Evolutionary conservation across 1,140 invertebrate species (phyloP).

Genomic region (Monomorium pharaonis): DNA sequence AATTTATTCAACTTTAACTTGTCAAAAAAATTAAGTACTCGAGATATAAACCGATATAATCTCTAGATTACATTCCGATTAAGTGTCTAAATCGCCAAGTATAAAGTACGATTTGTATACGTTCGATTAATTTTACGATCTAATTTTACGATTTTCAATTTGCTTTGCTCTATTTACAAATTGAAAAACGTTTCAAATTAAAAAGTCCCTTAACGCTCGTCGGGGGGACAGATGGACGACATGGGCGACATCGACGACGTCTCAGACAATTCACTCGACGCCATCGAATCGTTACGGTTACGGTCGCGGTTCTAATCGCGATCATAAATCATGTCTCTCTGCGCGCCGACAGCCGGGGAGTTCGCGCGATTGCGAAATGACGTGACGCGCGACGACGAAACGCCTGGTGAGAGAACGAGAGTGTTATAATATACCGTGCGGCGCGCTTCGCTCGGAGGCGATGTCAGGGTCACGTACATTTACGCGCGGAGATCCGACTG

Average conservation of each 20-base stretch:
- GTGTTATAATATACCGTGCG: constrained; percentile 21
- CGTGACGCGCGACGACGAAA: constrained; percentile 26
- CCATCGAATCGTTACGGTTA: constrained; percentile 28
- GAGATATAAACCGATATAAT: neutral
- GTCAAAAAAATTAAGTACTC: neutral
- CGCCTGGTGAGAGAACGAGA: constrained; percentile 16
- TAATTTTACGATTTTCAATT: neutral
- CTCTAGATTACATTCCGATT: neutral
- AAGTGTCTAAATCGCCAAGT: neutral
- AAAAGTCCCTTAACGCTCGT: neutral
- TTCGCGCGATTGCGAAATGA: constrained; percentile 42
- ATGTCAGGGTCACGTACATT: constrained; percentile 43
- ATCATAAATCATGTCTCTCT: constrained; percentile 31
- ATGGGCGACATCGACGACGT: too few relatives aligned
- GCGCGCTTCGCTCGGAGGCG: constrained; percentile 3
- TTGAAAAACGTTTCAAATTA: neutral
- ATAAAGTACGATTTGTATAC: neutral
- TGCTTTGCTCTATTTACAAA: neutral
- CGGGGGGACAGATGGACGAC: too few relatives aligned
- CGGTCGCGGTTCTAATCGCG: constrained; percentile 35
- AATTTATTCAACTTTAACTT: neutral
- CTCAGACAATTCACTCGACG: constrained; percentile 15
- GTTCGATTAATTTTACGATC: neutral
- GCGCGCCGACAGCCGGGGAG: constrained; percentile 16
- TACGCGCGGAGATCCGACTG: constrained; percentile 9